Evolutionary conservation across 1,140 invertebrate species (phyloP).

Genomic region (Battus philenor): DNA sequence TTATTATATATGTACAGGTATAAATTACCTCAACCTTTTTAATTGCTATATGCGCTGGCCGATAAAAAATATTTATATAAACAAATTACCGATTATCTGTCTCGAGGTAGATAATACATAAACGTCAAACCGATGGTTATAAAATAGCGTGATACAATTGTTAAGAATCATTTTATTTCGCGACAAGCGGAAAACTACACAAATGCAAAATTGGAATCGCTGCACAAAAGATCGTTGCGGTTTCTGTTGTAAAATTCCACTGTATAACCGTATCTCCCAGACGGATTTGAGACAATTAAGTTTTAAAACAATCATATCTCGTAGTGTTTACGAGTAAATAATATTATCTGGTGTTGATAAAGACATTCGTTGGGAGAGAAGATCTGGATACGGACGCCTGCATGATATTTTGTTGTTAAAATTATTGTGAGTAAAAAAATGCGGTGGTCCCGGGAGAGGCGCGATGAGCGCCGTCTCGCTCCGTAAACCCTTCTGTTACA

Average conservation of each 20-base stretch:
- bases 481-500: conserved; percentile 21
- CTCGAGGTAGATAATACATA: too few relatives aligned
- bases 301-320: conserved; percentile 21
- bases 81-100: too few relatives aligned
- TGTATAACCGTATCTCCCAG: conserved; percentile 21
- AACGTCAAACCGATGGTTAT: too few relatives aligned
- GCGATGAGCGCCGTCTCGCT: conserved; percentile 44
- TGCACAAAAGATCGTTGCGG: background rate
- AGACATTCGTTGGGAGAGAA: conserved; percentile 30
- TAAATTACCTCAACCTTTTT: too few relatives aligned
- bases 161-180: conserved; percentile 4
- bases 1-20: too few relatives aligned
- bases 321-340: conserved; percentile 37
- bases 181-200: background rate
- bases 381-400: conserved; percentile 30
- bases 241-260: conserved; percentile 44
- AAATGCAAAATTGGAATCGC: conserved; percentile 3
- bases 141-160: too few relatives aligned
- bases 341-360: conserved; percentile 36
- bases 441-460: conserved; percentile 45
- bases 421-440: conserved; percentile 37
- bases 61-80: too few relatives aligned
- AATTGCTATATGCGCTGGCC: too few relatives aligned
- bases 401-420: conserved; percentile 18
- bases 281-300: conserved; percentile 18